Conservation (phyloP, 2,113 vertebrate genomes). For the Tachysurus fulvidraco region DNA sequence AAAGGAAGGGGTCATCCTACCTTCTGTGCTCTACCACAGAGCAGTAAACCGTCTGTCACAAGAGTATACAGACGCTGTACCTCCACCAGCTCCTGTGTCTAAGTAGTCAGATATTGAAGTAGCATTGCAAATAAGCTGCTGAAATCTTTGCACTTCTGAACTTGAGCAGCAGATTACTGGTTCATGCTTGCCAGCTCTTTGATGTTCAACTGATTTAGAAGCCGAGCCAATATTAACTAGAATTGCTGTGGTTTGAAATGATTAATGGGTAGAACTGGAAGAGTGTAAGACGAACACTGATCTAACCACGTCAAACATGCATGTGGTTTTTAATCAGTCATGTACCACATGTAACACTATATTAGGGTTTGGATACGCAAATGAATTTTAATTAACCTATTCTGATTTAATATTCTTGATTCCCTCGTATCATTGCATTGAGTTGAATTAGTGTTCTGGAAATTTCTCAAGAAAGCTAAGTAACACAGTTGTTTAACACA, state of each 20-base stretch:
- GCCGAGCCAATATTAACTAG: slow-evolving; percentile 20
- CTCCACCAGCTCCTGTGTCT: background rate
- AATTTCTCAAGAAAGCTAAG: background rate
- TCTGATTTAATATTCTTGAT: background rate
- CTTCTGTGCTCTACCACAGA: background rate
- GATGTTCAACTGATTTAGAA: slow-evolving; percentile 13
- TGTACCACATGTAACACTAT: slow-evolving; percentile 10
- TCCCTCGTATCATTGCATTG: background rate
- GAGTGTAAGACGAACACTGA: background rate
- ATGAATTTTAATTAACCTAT: slow-evolving; percentile 5
- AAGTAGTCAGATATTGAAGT: background rate
- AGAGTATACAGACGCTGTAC: background rate
- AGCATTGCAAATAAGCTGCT: background rate
- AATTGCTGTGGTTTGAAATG: slow-evolving; percentile 16
- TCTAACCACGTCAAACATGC: background rate
- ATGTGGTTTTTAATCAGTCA: slow-evolving; percentile 18
- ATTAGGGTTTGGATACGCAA: background rate
- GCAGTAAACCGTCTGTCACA: background rate
- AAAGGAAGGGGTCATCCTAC: slow-evolving; percentile 30
- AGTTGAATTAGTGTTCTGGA: slow-evolving; percentile 6
- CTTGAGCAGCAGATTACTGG: slow-evolving; percentile 21
- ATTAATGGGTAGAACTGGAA: slow-evolving; percentile 29
- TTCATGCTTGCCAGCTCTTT: background rate
- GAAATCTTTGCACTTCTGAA: slow-evolving; percentile 16
- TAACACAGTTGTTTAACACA: background rate